Conservation (phyloP, 1,140 invertebrate species). For the Thalassaphorura encarpata region DNA sequence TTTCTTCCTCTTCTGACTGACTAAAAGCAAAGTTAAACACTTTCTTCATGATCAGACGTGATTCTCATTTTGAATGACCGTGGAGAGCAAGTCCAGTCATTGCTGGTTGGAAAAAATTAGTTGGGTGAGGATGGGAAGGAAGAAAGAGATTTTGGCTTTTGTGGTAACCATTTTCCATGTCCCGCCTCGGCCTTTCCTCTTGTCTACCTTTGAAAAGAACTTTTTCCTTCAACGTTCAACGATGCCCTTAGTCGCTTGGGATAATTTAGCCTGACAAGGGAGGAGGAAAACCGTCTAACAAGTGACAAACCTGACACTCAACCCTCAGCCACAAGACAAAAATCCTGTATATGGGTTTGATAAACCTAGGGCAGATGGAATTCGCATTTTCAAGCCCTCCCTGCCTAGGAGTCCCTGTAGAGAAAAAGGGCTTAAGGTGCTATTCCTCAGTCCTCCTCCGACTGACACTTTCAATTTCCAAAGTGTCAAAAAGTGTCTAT, state of each 20-base stretch:
- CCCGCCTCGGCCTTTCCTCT: neutral
- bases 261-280: too few species aligned
- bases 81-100: neutral
- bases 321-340: too few species aligned
- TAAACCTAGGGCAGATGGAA: too few species aligned
- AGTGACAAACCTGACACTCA: too few species aligned
- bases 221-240: neutral
- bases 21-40: constrained; percentile 31
- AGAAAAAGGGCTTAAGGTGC: too few species aligned
- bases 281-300: too few species aligned
- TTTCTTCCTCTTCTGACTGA: neutral
- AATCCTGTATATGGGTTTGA: too few species aligned
- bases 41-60: constrained; percentile 19
- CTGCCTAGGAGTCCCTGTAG: too few species aligned
- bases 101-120: neutral
- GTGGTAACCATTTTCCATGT: neutral
- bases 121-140: neutral
- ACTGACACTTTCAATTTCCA: constrained; percentile 32
- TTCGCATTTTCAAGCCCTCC: too few species aligned
- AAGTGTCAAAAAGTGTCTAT: constrained; percentile 28
- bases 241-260: too few species aligned
- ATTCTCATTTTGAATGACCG: constrained; percentile 18
- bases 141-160: neutral
- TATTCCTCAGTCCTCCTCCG: too few species aligned
- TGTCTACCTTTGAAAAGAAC: neutral